A percentile compares a stretch with the other conserved stretches of the same genome.
These are phyloP conservation scores for Cyclargus thomasi DNA, from an alignment of 1,140 invertebrate species.

Conservation along the genomic window DNA sequence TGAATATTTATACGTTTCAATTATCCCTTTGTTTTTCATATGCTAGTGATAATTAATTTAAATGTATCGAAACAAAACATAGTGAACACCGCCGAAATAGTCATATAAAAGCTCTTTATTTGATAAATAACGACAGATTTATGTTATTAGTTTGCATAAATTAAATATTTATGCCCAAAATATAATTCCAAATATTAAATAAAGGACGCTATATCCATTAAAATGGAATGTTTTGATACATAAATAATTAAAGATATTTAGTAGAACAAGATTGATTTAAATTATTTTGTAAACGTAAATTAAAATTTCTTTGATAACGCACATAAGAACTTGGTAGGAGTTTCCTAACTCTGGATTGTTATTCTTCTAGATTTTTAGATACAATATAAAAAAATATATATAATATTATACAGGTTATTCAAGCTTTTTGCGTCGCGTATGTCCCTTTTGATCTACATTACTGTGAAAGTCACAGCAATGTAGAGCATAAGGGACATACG, in stretches of 20 bases:
- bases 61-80: conserved; percentile 1
- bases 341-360: too few relatives aligned
- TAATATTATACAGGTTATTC: too few relatives aligned
- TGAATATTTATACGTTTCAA: neutral
- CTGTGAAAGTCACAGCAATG: too few relatives aligned
- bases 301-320: too few relatives aligned
- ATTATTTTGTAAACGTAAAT: too few relatives aligned
- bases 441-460: too few relatives aligned
- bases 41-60: neutral
- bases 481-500: too few relatives aligned
- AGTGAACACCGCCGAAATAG: neutral
- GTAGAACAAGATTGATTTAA: neutral
- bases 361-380: too few relatives aligned
- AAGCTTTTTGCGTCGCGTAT: too few relatives aligned
- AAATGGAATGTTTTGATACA: neutral
- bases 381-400: too few relatives aligned
- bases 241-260: neutral
- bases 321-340: too few relatives aligned
- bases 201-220: neutral
- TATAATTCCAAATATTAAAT: neutral
- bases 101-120: conserved; percentile 2
- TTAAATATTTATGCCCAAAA: conserved; percentile 2
- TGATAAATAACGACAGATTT: conserved; percentile 4
- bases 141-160: conserved; percentile 8
- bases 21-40: neutral